phyloP scores from a whole-genome alignment of 2,888 invertebrate species.

The Charanyca ferruginea region DNA sequence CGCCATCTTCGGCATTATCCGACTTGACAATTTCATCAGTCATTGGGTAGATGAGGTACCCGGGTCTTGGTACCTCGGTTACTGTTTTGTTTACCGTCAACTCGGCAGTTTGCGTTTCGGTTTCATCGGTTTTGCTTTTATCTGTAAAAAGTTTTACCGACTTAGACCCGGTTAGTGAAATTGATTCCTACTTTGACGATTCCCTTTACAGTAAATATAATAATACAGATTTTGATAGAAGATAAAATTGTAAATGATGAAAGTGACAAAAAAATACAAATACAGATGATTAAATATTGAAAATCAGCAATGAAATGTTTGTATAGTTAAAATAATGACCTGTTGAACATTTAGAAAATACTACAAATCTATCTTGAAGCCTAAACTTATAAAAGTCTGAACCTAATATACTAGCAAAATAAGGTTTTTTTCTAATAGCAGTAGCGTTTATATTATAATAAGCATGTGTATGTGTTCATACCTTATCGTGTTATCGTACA shows the following conservation, averaged over 20 bases:
- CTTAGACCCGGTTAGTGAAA: conserved; percentile 44
- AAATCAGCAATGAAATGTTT: conserved; percentile 19
- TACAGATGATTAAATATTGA: background rate
- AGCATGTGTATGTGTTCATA: conserved; percentile 19
- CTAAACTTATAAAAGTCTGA: background rate
- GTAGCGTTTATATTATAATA: conserved; percentile 26
- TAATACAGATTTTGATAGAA: background rate
- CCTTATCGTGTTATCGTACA: conserved; percentile 57
- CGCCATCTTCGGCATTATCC: conserved; percentile 84
- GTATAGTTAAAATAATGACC: conserved; percentile 7
- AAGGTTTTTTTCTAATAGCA: conserved; percentile 19
- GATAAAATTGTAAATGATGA: conserved; percentile 13
- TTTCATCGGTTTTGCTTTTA: conserved; percentile 83
- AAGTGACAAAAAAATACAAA: background rate
- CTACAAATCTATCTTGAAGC: conserved; percentile 7
- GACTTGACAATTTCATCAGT: conserved; percentile 86
- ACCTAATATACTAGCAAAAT: background rate
- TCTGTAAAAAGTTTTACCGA: conserved; percentile 79
- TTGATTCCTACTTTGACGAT: background rate
- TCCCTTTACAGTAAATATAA: background rate
- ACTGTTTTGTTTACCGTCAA: conserved; percentile 73
- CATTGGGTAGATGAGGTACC: conserved; percentile 87
- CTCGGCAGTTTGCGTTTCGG: conserved; percentile 77
- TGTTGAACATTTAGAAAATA: background rate
- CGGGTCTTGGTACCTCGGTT: conserved; percentile 79